These are phyloP conservation scores for Meta bourneti DNA, from an alignment of 2,888 invertebrate species.

Conservation along the genomic window DNA sequence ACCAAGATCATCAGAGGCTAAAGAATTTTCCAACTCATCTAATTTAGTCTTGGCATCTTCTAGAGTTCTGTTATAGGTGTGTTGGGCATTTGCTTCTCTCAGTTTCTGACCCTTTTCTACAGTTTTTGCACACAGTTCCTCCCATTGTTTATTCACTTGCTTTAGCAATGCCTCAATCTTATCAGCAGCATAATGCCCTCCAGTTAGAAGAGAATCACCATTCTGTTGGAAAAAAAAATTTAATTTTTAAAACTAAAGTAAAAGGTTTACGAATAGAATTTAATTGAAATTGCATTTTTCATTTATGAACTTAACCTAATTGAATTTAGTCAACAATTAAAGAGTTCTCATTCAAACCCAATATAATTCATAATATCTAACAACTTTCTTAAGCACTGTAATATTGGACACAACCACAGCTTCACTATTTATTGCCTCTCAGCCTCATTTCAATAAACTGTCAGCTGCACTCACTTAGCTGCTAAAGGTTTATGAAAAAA, in stretches of 20 bases:
- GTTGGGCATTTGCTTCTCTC: conserved; percentile 93
- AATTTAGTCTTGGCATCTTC: conserved; percentile 94
- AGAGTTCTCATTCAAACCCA: no score
- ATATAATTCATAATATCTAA: no score
- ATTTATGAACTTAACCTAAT: no score
- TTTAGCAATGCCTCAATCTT: conserved; percentile 86
- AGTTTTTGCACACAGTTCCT: conserved; percentile 86
- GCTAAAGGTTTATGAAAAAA: no score
- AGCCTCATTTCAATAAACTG: no score
- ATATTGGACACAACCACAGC: no score
- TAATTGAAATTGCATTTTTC: no score
- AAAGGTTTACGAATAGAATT: no score
- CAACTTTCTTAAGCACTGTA: no score
- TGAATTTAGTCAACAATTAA: no score
- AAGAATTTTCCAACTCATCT: conserved; percentile 89
- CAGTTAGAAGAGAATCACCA: conserved; percentile 87
- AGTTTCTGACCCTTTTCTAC: conserved; percentile 87
- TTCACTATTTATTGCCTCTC: no score
- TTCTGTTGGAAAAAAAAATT: conserved; percentile 67
- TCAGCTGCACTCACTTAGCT: no score
- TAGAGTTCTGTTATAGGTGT: conserved; percentile 86
- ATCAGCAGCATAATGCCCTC: conserved; percentile 86
- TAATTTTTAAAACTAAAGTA: background rate
- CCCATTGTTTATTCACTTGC: conserved; percentile 89
- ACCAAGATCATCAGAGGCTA: conserved; percentile 90